A percentile compares a stretch with the other conserved stretches of the same genome.
Evolutionary conservation across 2,113 vertebrate species (phyloP).

Genomic region (Xiphophorus hellerii): DNA sequence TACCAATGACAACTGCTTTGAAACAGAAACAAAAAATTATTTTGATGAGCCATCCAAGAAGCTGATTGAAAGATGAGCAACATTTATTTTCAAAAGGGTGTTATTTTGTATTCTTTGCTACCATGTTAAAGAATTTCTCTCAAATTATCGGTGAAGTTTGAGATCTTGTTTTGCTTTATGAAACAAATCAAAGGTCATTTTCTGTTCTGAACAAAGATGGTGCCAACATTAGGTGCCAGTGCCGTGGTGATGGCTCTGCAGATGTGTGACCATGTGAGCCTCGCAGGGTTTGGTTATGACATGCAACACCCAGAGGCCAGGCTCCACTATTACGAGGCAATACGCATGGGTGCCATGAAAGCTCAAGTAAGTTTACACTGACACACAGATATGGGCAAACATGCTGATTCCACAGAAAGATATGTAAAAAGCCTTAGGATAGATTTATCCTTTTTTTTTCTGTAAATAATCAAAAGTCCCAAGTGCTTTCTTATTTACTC

Average conservation of each 20-base stretch:
- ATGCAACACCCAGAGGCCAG: constrained; percentile 74
- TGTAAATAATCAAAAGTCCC: too few relatives aligned
- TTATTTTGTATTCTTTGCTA: not conserved
- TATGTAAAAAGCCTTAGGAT: not conserved
- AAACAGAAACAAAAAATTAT: not conserved
- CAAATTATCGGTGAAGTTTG: not conserved
- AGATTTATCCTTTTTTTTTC: not conserved
- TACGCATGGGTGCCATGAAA: constrained; percentile 77
- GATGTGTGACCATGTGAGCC: constrained; percentile 83
- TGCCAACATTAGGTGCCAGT: constrained; percentile 79
- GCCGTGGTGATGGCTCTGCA: constrained; percentile 80
- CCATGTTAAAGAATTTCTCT: not conserved
- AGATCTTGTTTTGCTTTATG: not conserved
- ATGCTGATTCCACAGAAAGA: not conserved
- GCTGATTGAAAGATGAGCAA: not conserved
- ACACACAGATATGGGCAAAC: not conserved
- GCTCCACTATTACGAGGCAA: constrained; percentile 81
- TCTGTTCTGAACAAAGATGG: constrained; percentile 41
- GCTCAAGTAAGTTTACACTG: constrained; percentile 54
- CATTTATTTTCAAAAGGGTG: not conserved
- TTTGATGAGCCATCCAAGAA: not conserved
- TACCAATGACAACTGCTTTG: too few relatives aligned
- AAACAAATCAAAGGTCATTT: not conserved
- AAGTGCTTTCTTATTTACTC: too few relatives aligned
- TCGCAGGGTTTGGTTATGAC: constrained; percentile 83